Conservation (phyloP, 2,797 vertebrate species). For the Sebastes vulpes region DNA sequence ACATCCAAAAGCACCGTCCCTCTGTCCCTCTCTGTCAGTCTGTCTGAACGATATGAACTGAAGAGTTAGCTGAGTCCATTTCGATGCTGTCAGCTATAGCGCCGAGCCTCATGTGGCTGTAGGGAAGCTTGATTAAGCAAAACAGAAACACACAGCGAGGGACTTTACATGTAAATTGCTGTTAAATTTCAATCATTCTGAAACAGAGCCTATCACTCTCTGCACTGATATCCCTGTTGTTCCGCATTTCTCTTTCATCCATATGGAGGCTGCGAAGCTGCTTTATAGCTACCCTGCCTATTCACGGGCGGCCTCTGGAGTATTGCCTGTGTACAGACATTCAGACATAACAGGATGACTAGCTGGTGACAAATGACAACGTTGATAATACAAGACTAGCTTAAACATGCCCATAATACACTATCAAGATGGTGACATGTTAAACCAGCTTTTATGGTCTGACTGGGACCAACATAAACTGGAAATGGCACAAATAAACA, state of each 20-base stretch:
- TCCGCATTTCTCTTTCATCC: constrained; percentile 21
- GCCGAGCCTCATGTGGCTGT: constrained; percentile 22
- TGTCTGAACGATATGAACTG: constrained; percentile 13
- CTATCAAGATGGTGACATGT: neutral
- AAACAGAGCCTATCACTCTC: constrained; percentile 1
- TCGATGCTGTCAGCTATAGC: constrained; percentile 29
- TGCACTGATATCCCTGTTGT: constrained; percentile 12
- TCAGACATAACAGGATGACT: constrained; percentile 24
- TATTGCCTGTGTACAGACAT: constrained; percentile 9
- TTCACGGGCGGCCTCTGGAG: constrained; percentile 33
- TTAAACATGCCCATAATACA: neutral
- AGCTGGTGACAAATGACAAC: constrained; percentile 19
- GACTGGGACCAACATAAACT: neutral
- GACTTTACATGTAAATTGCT: constrained; percentile 32
- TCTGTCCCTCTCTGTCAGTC: constrained; percentile 37
- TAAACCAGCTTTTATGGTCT: neutral
- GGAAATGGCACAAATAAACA: neutral
- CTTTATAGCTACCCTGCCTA: constrained; percentile 16
- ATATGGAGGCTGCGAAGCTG: constrained; percentile 20
- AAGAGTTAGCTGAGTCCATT: constrained; percentile 25
- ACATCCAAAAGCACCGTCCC: constrained; percentile 47
- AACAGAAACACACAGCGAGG: constrained; percentile 26
- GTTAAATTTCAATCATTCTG: constrained; percentile 28
- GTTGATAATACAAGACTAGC: neutral
- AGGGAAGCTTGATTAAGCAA: constrained; percentile 38